Evolutionary conservation across 2,888 invertebrate genomes (phyloP), one percentile per base, ranked within the genome.

Genomic region (Aspidiotus rigidus): DNA sequence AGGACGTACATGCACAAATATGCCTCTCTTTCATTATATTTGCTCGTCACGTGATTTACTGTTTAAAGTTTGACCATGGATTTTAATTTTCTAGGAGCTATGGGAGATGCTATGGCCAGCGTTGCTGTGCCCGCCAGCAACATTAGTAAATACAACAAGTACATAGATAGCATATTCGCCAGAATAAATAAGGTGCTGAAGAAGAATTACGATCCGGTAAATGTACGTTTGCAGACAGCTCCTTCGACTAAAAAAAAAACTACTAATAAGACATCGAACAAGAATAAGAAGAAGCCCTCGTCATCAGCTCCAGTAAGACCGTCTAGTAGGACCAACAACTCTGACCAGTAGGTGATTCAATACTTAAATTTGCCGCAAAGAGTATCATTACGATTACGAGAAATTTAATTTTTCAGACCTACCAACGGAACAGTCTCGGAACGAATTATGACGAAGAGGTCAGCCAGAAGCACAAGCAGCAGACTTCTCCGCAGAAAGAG

Each of bases 161-260:
- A 90, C 78, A 87, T 90, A 70, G 92, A 92, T 79, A 89, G 86
- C 74, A 89, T 91, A 73, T 81, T 91, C 72, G 85, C 85, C 70
- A 84, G 89, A 74, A 90, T 92, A 79, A 92, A 91, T 79, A 85
- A 86, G 74, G 88, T 91, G 71, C 79, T 92, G 73, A 83, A 86
- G 62, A 83, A 85, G 72, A 89, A 88, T 63, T 92, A 90, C 78
- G 91, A 92, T 77, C 91, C 91, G 0, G 91, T 92, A 70, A 87
- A 87, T 73, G 91, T 92, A 0, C 86, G 86, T 75, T 78, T 89
- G 13, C 74, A 75, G 63, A 81, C 82, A 0, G 82, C 81, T 11
- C 79, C 82, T 28, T 81, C 80, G 10, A 81, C 79, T 72, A 85
- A 84, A 62, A 76, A 73, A 17, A 75, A 74, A 49, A 59, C 60